Evolutionary conservation across 2,797 vertebrate genomes (phyloP).

Genomic region (Tachyglossus aculeatus): DNA sequence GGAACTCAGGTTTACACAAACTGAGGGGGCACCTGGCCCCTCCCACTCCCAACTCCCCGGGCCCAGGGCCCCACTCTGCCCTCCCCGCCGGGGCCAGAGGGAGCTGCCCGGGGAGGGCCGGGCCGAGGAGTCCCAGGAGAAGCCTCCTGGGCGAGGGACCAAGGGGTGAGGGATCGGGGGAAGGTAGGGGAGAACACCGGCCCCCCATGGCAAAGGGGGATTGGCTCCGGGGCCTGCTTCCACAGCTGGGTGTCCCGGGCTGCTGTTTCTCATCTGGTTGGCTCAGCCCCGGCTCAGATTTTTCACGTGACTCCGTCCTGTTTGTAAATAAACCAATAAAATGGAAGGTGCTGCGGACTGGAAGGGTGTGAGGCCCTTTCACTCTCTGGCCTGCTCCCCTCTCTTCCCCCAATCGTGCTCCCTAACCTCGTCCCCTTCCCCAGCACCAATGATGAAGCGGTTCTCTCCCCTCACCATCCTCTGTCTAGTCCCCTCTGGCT

Average conservation of each 20-base stretch:
- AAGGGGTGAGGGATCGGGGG: conserved; percentile 1
- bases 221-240: conserved; percentile 30
- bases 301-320: conserved; percentile 50
- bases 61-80: too few species aligned
- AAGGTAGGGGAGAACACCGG: background rate
- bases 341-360: conserved; percentile 53
- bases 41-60: background rate
- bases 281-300: background rate
- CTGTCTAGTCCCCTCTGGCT: background rate
- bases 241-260: conserved; percentile 40
- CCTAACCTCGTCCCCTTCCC: conserved; percentile 1
- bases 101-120: conserved; percentile 25
- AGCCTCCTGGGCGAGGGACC: background rate
- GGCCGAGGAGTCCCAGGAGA: conserved; percentile 28
- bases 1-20: conserved; percentile 98
- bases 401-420: background rate
- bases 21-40: conserved; percentile 76
- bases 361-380: too few species aligned
- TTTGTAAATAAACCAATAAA: conserved; percentile 64
- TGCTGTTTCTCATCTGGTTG: conserved; percentile 5
- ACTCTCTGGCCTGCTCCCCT: background rate
- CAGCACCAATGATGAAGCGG: background rate
- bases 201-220: conserved; percentile 38
- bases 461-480: rapidly evolving
- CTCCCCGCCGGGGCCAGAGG: conserved; percentile 44